Conservation (phyloP, 2,888 invertebrate genomes). For the Clepsis dumicolana region DNA sequence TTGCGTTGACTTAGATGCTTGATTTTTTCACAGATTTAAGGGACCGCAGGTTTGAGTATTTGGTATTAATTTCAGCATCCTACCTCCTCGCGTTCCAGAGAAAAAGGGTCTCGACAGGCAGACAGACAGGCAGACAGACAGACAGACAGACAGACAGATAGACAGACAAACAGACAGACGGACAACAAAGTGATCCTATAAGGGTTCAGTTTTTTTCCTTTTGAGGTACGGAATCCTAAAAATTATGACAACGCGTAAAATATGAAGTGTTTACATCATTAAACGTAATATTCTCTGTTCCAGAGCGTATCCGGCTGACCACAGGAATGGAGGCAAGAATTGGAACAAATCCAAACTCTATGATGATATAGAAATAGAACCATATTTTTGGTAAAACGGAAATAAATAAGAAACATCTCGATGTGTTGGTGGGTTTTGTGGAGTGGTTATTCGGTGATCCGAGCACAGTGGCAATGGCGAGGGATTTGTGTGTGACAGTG, state of each 20-base stretch:
- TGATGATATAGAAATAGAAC: constrained; percentile 46
- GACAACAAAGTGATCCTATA: too few relatives aligned
- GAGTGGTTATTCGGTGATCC: constrained; percentile 50
- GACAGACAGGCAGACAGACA: too few relatives aligned
- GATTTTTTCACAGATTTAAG: too few relatives aligned
- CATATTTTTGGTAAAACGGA: constrained; percentile 44
- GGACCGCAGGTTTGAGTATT: too few relatives aligned
- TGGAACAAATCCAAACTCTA: constrained; percentile 64
- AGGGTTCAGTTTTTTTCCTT: too few relatives aligned
- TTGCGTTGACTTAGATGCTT: too few relatives aligned
- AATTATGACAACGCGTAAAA: constrained; percentile 32
- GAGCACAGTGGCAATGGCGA: constrained; percentile 67
- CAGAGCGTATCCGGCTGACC: constrained; percentile 64
- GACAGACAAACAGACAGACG: too few relatives aligned
- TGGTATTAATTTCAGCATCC: too few relatives aligned
- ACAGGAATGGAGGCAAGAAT: constrained; percentile 53
- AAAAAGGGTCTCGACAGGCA: too few relatives aligned
- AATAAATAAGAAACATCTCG: constrained; percentile 53
- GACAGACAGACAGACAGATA: too few relatives aligned
- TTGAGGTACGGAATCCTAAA: too few relatives aligned
- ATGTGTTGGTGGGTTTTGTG: constrained; percentile 61
- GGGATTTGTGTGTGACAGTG: constrained; percentile 64
- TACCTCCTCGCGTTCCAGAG: too few relatives aligned
- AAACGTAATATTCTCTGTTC: constrained; percentile 63
- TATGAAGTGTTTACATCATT: constrained; percentile 57